A percentile compares a stretch with the other conserved stretches of the same genome.
Evolutionary conservation across 2,797 vertebrate species (phyloP).

Genomic region (Linurgus olivaceus): DNA sequence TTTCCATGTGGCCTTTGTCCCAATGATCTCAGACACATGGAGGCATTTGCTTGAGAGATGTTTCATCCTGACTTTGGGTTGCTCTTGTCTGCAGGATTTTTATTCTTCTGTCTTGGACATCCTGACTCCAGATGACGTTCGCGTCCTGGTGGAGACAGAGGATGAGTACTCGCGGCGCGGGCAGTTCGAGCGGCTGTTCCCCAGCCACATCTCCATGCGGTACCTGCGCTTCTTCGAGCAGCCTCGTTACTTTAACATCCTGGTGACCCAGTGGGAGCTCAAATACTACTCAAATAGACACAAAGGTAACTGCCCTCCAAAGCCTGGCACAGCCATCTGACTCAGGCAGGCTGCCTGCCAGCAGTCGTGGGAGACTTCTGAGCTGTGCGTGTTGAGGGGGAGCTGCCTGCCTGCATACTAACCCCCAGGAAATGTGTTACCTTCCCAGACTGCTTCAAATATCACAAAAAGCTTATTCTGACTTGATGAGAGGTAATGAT

Average conservation of each 20-base stretch:
- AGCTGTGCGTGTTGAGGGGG: neutral
- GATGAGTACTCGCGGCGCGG: constrained; percentile 88
- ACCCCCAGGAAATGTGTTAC: neutral
- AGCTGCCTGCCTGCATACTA: neutral
- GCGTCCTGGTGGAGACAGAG: constrained; percentile 86
- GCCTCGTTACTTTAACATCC: constrained; percentile 91
- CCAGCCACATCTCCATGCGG: constrained; percentile 82
- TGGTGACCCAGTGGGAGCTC: constrained; percentile 92
- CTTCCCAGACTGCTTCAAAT: neutral
- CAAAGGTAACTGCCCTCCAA: constrained; percentile 75
- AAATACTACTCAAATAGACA: constrained; percentile 82
- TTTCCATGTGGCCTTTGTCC: neutral
- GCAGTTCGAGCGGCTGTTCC: constrained; percentile 91
- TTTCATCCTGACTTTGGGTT: neutral
- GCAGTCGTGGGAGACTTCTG: neutral
- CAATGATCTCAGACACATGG: neutral
- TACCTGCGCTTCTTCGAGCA: constrained; percentile 94
- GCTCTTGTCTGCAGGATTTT: constrained; percentile 79
- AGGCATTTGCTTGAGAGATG: neutral
- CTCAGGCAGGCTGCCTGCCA: neutral
- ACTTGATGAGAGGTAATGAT: neutral
- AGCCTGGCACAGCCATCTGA: neutral
- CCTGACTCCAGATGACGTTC: constrained; percentile 90
- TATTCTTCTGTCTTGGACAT: constrained; percentile 85
- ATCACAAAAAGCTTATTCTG: neutral